A percentile compares a stretch with the other conserved stretches of the same genome.
Evolutionary conservation across 2,888 invertebrate genomes (phyloP).

Genomic region (Latrodectus elegans): DNA sequence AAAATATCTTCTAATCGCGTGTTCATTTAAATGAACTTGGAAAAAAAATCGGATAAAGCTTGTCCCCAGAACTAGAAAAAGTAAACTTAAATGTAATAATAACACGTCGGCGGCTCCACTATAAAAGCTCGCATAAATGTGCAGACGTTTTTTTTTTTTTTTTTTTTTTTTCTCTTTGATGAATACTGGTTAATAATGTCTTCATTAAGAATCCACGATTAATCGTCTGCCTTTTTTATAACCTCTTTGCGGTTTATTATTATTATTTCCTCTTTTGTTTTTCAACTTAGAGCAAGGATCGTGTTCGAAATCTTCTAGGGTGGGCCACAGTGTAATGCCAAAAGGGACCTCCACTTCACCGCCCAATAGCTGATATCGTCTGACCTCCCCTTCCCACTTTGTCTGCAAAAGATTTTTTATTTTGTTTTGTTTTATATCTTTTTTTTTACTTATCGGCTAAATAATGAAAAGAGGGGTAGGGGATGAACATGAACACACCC

Average conservation of each 20-base stretch:
- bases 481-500: conserved; percentile 14
- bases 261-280: conserved; percentile 23
- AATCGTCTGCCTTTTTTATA: conserved; percentile 43
- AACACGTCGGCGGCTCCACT: conserved; percentile 12
- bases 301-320: conserved; percentile 59
- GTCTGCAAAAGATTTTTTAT: conserved; percentile 19
- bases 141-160: conserved; percentile 27
- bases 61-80: not conserved
- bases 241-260: conserved; percentile 27
- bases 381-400: conserved; percentile 57
- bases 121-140: conserved; percentile 34
- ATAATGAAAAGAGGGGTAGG: conserved; percentile 1
- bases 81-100: conserved; percentile 20
- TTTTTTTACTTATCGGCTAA: conserved; percentile 1
- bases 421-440: not conserved
- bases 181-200: conserved; percentile 66
- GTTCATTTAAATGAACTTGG: not conserved
- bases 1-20: conserved; percentile 29
- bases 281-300: conserved; percentile 20
- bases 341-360: conserved; percentile 37
- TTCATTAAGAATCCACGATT: conserved; percentile 65
- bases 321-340: conserved; percentile 53
- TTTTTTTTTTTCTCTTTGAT: conserved; percentile 39
- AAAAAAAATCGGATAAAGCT: not conserved
- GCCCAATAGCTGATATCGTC: conserved; percentile 55